Percentiles rank a stretch among this genome's conserved stretches.
phyloP scores from a whole-genome alignment of 1,140 invertebrate genomes.

The Cotesia glomerata region DNA sequence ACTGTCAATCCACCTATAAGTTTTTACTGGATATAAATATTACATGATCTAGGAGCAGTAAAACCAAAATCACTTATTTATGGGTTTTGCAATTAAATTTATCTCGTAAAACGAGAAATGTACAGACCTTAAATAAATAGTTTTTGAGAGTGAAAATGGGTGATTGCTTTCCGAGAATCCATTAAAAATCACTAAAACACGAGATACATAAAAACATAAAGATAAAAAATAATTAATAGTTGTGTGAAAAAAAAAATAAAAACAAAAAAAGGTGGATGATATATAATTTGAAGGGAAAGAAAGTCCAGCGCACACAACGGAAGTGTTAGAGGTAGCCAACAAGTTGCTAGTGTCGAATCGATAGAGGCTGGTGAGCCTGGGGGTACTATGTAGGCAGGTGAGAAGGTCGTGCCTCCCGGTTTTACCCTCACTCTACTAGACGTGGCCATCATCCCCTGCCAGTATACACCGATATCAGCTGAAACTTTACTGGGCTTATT shows the following conservation, averaged over 20 bases:
- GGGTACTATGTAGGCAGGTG: constrained; percentile 37
- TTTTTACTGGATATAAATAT: too few relatives aligned
- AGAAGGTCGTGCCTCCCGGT: constrained; percentile 37
- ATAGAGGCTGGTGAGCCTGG: constrained; percentile 52
- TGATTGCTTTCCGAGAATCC: too few relatives aligned
- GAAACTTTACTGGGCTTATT: too few relatives aligned
- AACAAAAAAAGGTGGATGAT: background rate
- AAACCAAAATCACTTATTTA: too few relatives aligned
- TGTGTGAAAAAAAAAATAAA: background rate
- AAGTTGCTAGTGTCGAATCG: constrained; percentile 61
- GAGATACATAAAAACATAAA: background rate
- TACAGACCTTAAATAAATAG: too few relatives aligned
- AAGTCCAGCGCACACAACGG: constrained; percentile 25
- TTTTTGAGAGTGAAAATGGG: too few relatives aligned
- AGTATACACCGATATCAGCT: background rate
- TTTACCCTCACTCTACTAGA: constrained; percentile 27
- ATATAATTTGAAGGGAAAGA: constrained; percentile 9
- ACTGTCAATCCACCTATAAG: too few relatives aligned
- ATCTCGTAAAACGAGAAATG: too few relatives aligned
- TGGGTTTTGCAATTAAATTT: too few relatives aligned
- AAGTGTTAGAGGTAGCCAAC: constrained; percentile 48
- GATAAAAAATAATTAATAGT: background rate
- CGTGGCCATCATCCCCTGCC: constrained; percentile 5
- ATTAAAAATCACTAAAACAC: too few relatives aligned
- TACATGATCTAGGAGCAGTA: too few relatives aligned